Percentiles rank a stretch among this genome's conserved stretches.
These are phyloP conservation scores for Spinibarbus caldwelli DNA, from an alignment of 2,797 vertebrate species.

Conservation along the genomic window DNA sequence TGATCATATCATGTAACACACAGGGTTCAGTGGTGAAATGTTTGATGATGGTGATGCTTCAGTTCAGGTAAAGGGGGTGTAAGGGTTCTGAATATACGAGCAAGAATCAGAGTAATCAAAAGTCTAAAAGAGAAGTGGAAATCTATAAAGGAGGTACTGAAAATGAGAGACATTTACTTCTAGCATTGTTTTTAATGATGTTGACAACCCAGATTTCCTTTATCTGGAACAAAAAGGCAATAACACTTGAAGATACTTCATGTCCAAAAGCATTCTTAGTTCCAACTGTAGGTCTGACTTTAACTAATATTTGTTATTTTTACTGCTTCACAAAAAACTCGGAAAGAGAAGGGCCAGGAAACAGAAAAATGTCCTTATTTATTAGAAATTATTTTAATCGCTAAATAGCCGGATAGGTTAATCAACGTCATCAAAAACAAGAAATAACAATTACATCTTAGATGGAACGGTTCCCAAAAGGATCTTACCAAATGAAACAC, in stretches of 20 bases:
- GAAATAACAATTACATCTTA: neutral
- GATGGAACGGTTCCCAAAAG: neutral
- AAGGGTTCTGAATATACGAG: neutral
- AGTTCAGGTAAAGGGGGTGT: neutral
- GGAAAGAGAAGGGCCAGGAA: neutral
- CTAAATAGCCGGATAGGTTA: neutral
- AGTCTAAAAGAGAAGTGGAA: slow-evolving; percentile 5
- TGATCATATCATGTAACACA: neutral
- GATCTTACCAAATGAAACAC: slow-evolving; percentile 67
- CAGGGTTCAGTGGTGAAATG: neutral
- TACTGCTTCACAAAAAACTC: neutral
- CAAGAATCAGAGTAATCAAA: neutral
- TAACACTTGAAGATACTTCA: neutral
- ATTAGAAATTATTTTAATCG: neutral
- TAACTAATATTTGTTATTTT: neutral
- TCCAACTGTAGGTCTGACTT: neutral
- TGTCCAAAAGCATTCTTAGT: neutral
- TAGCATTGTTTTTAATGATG: slow-evolving; percentile 23
- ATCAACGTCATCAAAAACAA: slow-evolving; percentile 31
- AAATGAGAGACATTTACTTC: neutral
- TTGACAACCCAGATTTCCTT: slow-evolving; percentile 18
- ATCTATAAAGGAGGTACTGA: slow-evolving; percentile 11
- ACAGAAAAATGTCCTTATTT: neutral
- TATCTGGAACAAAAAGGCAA: neutral
- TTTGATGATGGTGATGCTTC: neutral